These are phyloP conservation scores for Mionectes macconnelli DNA, from an alignment of 2,113 vertebrate genomes.

Conservation along the genomic window DNA sequence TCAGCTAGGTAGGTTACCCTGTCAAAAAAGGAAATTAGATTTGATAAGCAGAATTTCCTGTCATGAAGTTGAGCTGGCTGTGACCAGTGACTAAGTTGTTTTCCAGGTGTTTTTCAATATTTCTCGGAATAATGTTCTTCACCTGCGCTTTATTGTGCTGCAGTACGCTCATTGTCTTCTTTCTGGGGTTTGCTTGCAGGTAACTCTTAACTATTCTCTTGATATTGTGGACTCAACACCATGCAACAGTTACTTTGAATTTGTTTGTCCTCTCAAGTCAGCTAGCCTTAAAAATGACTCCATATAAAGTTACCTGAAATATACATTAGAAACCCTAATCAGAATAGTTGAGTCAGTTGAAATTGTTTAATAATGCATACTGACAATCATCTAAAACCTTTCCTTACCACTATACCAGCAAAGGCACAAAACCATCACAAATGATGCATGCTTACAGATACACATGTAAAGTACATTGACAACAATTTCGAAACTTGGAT, in stretches of 20 bases:
- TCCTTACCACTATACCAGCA: neutral
- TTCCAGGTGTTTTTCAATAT: neutral
- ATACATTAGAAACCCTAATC: neutral
- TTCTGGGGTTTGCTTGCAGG: neutral
- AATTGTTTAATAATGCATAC: neutral
- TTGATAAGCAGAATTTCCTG: neutral
- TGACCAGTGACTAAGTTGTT: neutral
- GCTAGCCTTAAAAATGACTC: neutral
- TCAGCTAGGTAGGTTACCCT: neutral
- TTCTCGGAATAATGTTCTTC: neutral
- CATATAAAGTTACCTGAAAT: neutral
- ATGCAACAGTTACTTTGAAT: neutral
- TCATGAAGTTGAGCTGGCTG: neutral
- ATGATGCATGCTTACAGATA: neutral
- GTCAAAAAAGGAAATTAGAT: neutral
- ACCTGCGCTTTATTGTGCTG: neutral
- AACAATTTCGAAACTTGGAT: neutral
- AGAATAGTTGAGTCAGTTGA: neutral
- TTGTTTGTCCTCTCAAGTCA: neutral
- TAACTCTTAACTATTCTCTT: neutral
- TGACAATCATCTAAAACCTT: neutral
- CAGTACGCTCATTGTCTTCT: neutral
- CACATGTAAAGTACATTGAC: neutral
- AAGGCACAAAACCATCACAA: neutral
- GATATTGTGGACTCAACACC: neutral